Conservation (phyloP, 1,140 invertebrate genomes). For the Temnothorax curvispinosus region DNA sequence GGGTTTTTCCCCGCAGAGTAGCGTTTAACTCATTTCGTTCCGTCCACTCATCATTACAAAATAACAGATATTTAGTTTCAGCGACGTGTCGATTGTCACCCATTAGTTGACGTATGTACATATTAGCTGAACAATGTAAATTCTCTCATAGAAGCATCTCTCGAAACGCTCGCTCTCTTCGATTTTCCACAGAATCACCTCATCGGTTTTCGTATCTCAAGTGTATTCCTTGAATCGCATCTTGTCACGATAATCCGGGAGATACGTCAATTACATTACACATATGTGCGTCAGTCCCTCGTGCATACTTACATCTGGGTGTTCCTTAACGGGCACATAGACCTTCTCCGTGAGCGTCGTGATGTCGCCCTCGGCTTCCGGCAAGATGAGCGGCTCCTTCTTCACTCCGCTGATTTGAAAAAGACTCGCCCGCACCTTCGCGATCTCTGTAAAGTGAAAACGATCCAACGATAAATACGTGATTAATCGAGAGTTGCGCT, state of each 20-base stretch:
- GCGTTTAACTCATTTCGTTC: not conserved
- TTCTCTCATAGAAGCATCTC: not conserved
- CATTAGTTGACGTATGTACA: not conserved
- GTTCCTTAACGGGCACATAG: conserved; percentile 99
- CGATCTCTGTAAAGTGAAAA: conserved; percentile 96
- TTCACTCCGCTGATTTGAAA: conserved; percentile 99
- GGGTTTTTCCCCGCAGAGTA: not conserved
- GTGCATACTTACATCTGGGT: conserved; percentile 97
- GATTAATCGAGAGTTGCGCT: not conserved
- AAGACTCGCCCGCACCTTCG: conserved; percentile 97
- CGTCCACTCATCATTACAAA: not conserved
- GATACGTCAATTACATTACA: not conserved
- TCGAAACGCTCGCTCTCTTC: not conserved
- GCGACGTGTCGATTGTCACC: not conserved
- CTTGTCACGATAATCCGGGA: not conserved
- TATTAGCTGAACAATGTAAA: not conserved
- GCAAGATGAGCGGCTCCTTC: conserved; percentile 96
- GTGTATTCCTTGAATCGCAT: not conserved
- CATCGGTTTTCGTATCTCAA: not conserved
- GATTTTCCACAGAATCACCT: not conserved
- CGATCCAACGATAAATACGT: conserved; percentile 23
- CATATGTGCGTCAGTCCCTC: not conserved
- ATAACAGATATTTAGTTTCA: conserved; percentile 20
- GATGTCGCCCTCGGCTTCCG: conserved; percentile 96
- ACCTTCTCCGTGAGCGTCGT: conserved; percentile 99